These are phyloP conservation scores for Syrmaticus mikado DNA, from an alignment of 2,113 vertebrate species.

Conservation along the genomic window DNA sequence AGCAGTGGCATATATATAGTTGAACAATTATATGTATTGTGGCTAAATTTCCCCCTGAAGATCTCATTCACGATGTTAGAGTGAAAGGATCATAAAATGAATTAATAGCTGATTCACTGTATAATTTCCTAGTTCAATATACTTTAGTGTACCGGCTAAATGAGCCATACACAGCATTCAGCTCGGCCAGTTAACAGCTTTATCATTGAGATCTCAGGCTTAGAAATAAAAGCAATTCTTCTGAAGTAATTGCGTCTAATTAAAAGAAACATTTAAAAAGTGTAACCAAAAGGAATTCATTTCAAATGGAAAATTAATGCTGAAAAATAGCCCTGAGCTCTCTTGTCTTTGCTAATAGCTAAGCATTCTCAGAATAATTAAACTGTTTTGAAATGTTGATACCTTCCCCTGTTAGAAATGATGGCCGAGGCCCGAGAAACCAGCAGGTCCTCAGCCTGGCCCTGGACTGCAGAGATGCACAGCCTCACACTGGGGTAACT, in stretches of 20 bases:
- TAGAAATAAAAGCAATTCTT: constrained; percentile 92
- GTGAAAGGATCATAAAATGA: constrained; percentile 89
- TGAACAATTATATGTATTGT: constrained; percentile 86
- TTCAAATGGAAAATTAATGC: constrained; percentile 91
- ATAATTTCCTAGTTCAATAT: constrained; percentile 93
- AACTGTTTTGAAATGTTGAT: constrained; percentile 84
- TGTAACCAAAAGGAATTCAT: constrained; percentile 93
- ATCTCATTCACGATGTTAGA: constrained; percentile 86
- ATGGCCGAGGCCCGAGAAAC: constrained; percentile 39
- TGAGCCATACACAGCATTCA: constrained; percentile 86
- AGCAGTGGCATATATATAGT: constrained; percentile 72
- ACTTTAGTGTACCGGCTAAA: constrained; percentile 88
- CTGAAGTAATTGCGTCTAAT: constrained; percentile 92
- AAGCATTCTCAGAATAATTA: constrained; percentile 85
- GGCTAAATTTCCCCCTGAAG: constrained; percentile 86
- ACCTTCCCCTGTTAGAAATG: constrained; percentile 69
- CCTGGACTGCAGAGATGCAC: background rate
- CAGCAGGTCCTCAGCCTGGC: background rate
- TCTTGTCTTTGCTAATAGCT: constrained; percentile 87
- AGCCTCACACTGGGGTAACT: background rate
- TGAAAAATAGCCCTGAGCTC: constrained; percentile 89
- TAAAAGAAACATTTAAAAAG: constrained; percentile 93
- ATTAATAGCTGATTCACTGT: constrained; percentile 90
- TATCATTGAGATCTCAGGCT: constrained; percentile 89
- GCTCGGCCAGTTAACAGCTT: constrained; percentile 87